Conservation (phyloP, 2,797 vertebrate genomes). For the Poecile montanus region DNA sequence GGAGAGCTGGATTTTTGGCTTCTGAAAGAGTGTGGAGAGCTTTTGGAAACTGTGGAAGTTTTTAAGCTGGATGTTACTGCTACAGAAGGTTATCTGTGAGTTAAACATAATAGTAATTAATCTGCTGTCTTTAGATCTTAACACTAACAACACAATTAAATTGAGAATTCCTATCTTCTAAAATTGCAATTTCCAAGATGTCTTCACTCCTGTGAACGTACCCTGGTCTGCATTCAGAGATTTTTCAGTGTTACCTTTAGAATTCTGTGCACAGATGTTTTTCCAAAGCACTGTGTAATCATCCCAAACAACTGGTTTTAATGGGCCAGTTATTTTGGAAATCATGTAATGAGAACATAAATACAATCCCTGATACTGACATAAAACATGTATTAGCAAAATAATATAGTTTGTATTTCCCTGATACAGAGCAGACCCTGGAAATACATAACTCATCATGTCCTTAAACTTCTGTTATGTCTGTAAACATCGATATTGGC, state of each 20-base stretch:
- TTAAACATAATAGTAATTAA: slow-evolving; percentile 1
- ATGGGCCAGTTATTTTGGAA: not conserved
- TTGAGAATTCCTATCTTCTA: not conserved
- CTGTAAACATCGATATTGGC: not conserved
- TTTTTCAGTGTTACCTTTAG: slow-evolving; percentile 29
- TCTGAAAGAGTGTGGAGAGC: not conserved
- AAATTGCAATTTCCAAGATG: not conserved
- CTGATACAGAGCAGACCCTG: not conserved
- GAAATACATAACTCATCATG: not conserved
- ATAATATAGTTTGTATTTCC: not conserved
- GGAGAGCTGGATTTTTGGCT: slow-evolving; percentile 51
- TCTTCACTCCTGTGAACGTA: not conserved
- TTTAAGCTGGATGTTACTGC: slow-evolving; percentile 1
- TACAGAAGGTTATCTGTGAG: slow-evolving; percentile 26
- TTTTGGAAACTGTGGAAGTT: slow-evolving; percentile 36
- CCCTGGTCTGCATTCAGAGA: not conserved
- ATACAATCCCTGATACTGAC: not conserved
- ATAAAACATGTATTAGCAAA: not conserved
- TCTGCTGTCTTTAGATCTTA: slow-evolving; percentile 10
- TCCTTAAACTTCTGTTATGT: not conserved
- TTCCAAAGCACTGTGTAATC: not conserved
- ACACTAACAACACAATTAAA: not conserved
- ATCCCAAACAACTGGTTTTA: slow-evolving; percentile 32
- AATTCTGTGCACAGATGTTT: slow-evolving; percentile 13
- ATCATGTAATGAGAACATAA: not conserved